Conservation (phyloP, 1,140 invertebrate species). For the Pogonognathellus flavescens region DNA sequence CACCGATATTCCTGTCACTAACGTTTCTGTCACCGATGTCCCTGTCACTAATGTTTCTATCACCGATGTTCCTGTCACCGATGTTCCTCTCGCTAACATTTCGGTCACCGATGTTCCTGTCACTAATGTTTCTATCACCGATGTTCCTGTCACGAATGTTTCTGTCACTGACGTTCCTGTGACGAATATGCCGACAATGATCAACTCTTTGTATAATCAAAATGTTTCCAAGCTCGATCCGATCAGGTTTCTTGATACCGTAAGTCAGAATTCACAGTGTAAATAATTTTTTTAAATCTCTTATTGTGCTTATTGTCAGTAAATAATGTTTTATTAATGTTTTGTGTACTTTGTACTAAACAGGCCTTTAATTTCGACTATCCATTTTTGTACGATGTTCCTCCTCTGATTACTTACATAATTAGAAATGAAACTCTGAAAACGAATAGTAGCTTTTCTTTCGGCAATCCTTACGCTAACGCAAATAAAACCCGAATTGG, state of each 20-base stretch:
- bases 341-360: not conserved
- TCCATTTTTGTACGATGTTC: constrained; percentile 63
- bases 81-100: too few relatives aligned
- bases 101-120: too few relatives aligned
- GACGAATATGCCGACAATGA: not conserved
- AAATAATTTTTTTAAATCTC: not conserved
- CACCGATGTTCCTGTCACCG: too few relatives aligned
- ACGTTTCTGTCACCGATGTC: too few relatives aligned
- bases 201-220: not conserved
- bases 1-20: too few relatives aligned
- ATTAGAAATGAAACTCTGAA: constrained; percentile 51
- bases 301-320: not conserved
- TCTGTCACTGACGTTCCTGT: not conserved
- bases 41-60: too few relatives aligned
- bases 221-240: not conserved
- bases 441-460: constrained; percentile 32
- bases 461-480: constrained; percentile 51
- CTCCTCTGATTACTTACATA: constrained; percentile 57
- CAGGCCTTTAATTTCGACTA: constrained; percentile 62
- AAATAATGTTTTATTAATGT: not conserved
- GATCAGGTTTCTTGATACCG: not conserved
- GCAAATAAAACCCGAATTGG: constrained; percentile 33
- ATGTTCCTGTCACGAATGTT: too few relatives aligned
- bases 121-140: too few relatives aligned
- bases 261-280: not conserved